Evolutionary conservation across 2,113 vertebrate species (phyloP).

Genomic region (Cacatua alba): DNA sequence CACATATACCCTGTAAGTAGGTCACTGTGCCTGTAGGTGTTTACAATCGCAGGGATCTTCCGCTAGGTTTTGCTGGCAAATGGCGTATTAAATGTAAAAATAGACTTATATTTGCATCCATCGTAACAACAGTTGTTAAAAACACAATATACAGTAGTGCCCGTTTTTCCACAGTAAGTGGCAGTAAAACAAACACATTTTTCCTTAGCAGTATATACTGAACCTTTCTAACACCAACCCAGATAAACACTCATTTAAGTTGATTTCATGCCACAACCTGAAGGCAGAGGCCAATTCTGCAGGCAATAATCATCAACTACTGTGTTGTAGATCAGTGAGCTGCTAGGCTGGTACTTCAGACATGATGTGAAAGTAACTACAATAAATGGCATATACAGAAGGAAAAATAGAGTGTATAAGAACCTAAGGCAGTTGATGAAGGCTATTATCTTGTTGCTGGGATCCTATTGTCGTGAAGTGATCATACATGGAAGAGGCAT

Average conservation of each 20-base stretch:
- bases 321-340: not conserved
- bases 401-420: accelerated
- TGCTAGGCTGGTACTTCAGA: not conserved
- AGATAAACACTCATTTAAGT: not conserved
- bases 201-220: not conserved
- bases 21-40: slow-evolving; percentile 1
- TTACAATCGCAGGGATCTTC: slow-evolving; percentile 19
- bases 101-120: not conserved
- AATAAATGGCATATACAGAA: not conserved
- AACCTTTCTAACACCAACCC: not conserved
- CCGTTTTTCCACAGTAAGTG: accelerated
- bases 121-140: not conserved
- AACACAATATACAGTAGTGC: not conserved
- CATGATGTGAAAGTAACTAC: not conserved
- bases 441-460: not conserved
- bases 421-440: not conserved
- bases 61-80: not conserved
- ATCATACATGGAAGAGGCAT: accelerated
- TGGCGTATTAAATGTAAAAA: not conserved
- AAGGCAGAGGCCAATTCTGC: not conserved
- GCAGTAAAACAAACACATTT: not conserved
- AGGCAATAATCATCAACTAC: not conserved
- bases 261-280: not conserved
- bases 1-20: not conserved
- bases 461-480: not conserved